Percentiles rank a stretch among this genome's conserved stretches.
Evolutionary conservation across 35 echinoderm and acorn worm species (phyloP).

Genomic region (Heliocidaris erythrogramma): DNA sequence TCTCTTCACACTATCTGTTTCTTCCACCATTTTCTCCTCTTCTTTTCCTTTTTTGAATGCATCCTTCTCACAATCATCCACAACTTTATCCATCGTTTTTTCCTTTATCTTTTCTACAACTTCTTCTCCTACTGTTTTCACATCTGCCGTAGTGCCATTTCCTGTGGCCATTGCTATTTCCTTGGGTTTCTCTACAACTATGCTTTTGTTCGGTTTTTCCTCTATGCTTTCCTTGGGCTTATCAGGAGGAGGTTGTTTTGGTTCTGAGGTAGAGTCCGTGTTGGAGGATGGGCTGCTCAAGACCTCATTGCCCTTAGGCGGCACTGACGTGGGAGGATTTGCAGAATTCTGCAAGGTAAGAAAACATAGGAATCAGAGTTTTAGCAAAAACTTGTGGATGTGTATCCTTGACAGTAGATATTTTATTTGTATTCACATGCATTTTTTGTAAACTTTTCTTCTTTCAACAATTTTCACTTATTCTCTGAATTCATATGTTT

Average conservation of each 20-base stretch:
- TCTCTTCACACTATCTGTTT: constrained; percentile 1
- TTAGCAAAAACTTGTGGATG: not conserved
- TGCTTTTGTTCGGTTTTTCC: not conserved
- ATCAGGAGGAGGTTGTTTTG: not conserved
- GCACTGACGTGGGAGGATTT: not conserved
- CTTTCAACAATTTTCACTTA: not conserved
- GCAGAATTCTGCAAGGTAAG: constrained; percentile 24
- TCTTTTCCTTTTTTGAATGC: not conserved
- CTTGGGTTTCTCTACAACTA: not conserved
- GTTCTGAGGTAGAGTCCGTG: not conserved
- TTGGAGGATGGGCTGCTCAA: not conserved
- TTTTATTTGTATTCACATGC: not conserved
- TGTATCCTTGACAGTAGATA: not conserved
- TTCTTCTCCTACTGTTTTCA: not conserved
- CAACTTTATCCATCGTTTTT: not conserved
- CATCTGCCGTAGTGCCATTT: not conserved
- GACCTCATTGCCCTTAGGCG: constrained; percentile 8
- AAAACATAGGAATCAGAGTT: constrained; percentile 18
- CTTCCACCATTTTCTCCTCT: not conserved
- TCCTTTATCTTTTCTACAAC: not conserved
- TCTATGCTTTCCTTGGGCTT: not conserved
- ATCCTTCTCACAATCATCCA: not conserved
- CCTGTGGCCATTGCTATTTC: not conserved
- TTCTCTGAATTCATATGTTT: constrained; percentile 5
- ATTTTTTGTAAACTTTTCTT: not conserved